Conservation (phyloP, 2,888 invertebrate species). For the Ormyrus nitidulus region DNA sequence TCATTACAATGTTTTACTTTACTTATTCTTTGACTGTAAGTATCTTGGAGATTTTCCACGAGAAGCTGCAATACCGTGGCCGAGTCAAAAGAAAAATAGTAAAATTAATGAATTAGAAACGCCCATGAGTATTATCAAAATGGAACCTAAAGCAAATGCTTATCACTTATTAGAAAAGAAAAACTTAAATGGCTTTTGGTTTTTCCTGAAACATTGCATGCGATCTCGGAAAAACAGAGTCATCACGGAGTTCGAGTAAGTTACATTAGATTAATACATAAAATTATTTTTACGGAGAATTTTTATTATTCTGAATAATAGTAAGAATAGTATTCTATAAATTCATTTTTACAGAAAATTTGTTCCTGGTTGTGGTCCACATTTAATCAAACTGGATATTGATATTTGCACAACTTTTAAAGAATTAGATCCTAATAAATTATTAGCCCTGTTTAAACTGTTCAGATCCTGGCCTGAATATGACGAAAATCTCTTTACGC, state of each 20-base stretch:
- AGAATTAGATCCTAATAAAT: constrained; percentile 81
- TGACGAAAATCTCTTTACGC: constrained; percentile 39
- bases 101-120: constrained; percentile 68
- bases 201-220: constrained; percentile 83
- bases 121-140: constrained; percentile 80
- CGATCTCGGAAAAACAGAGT: constrained; percentile 79
- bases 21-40: constrained; percentile 82
- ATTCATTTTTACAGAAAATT: constrained; percentile 77
- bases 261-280: constrained; percentile 58
- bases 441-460: constrained; percentile 81
- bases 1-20: constrained; percentile 80
- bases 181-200: constrained; percentile 81
- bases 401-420: constrained; percentile 85
- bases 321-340: not conserved
- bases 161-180: constrained; percentile 67
- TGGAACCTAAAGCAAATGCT: constrained; percentile 79
- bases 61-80: constrained; percentile 83
- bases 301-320: not conserved
- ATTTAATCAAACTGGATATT: constrained; percentile 79
- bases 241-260: constrained; percentile 86
- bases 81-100: constrained; percentile 58
- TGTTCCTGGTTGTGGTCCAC: constrained; percentile 85
- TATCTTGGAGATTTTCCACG: constrained; percentile 77
- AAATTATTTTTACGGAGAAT: not conserved
- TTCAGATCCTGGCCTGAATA: constrained; percentile 70